Evolutionary conservation across 2,113 vertebrate species (phyloP).

Genomic region (Cnemophilus loriae): DNA sequence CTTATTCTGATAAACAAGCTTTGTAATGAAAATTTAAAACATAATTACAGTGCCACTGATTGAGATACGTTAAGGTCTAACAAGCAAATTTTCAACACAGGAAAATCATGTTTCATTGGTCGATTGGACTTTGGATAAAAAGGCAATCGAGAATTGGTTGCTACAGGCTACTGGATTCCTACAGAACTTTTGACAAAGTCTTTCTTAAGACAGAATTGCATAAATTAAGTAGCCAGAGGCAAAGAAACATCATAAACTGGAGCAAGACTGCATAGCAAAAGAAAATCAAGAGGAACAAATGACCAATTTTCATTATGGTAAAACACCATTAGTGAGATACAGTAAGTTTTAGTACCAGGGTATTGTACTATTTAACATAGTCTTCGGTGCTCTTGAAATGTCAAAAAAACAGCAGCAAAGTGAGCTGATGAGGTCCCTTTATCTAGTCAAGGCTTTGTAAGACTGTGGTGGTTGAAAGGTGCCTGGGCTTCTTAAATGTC

Average conservation of each 20-base stretch:
- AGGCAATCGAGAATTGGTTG: background rate
- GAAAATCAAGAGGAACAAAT: background rate
- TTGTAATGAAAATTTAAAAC: slow-evolving; percentile 24
- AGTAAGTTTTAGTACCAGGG: background rate
- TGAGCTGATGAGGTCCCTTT: background rate
- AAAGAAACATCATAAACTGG: background rate
- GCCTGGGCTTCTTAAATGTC: background rate
- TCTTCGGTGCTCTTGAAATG: background rate
- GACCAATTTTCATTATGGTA: background rate
- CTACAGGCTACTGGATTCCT: background rate
- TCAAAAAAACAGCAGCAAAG: background rate
- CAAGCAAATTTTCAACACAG: background rate
- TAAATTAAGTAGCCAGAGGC: background rate
- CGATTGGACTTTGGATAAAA: background rate
- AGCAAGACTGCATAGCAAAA: background rate
- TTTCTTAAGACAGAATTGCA: background rate
- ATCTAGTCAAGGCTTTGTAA: background rate
- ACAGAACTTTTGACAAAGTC: background rate
- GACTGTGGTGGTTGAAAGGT: background rate
- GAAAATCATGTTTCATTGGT: background rate
- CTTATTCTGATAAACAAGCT: slow-evolving; percentile 5
- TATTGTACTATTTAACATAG: background rate
- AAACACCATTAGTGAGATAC: background rate
- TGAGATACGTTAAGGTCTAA: background rate
- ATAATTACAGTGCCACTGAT: background rate